Base-by-base conservation (phyloP, 2,888 invertebrate species). In the Synanthedon formicaeformis region DNA sequence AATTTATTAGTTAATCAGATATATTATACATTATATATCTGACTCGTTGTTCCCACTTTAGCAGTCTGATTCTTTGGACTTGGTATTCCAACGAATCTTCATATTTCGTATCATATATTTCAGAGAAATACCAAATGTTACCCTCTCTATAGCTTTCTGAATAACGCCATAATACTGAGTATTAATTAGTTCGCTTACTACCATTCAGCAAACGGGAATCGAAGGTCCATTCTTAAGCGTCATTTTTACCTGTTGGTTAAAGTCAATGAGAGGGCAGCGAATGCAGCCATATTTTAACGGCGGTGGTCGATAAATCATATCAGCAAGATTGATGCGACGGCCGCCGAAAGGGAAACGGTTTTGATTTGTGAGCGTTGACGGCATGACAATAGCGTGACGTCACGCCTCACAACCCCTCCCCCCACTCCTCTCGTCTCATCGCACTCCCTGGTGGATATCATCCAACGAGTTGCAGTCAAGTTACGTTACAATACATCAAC, bases 281-380 rank as follows among this genome's bases (percentile, higher is more conserved):
- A 34, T 18, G 12, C 49, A 64, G 64, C 67, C 74, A 72, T 79
- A 81, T 79, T 82, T 78, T 73, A 78, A 63, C 67, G 66, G 59
- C 62, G 64, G 63, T 60, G 58, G 64, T 61, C 69, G 64, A 82
- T 84, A 81, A 78, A 84, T 85, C 80, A 81, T 69, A 68, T 69
- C 66, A 65, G 60, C 67, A 72, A 78, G 76, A 80, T 80, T 78
- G 77, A 80, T 80, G 79, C 69, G 66, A 58, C 60, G 62, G 60
- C 58, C 63, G 58, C 60, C 65, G 70, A 75, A 73, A 77, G 78
- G 76, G 74, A 75, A 71, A 69, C 67, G 67, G 34, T 65, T 71
- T 67, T 81, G 81, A 81, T 81, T 80, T 81, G 80, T 76, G 75
- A 70, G 61, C 65, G 58, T 45, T 56, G 65, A 60, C 60, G 59